Evolutionary conservation across 2,888 invertebrate species (phyloP), one percentile per base, ranked within the genome.

Genomic region (Osmoderma eremita): DNA sequence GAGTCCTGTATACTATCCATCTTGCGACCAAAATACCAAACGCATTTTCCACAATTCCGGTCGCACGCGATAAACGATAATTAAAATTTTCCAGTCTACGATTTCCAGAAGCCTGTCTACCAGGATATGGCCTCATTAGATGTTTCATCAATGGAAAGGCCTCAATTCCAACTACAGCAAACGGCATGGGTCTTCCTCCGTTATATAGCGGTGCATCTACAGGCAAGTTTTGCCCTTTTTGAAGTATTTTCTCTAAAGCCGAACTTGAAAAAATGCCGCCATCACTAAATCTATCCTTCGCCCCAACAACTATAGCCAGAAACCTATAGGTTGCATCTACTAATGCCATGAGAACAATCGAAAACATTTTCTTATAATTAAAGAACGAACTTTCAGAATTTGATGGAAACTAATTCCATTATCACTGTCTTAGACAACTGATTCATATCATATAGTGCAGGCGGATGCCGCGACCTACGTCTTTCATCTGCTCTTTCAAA

Each of bases 211-310:
- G 64, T 65, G n/a, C n/a, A n/a, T 68, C 67, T 64, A 61, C 67
- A 41, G 74, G 73, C 51, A 75, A 65, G 22, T 70, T 24, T 61
- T 61, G 65, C 30, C 62, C 24, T 5, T 24, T 24, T 24, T 24
- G 24, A 63, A 75, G 36, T 63, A 62, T 70, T 66, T 68, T 69
- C 42, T 69, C 72, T 53, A 76, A 67, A 10, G 38, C 17, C 17
- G 67, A 71, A 64, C 68, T 74, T 49, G 70, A 63, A 66, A 76
- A 76, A 67, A 76, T 69, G 56, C 70, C 73, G 68, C 69, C 72
- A 68, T 77, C 75, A 64, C 36, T 36, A 36, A 36, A 36, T 36
- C 36, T 36, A 10, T 13, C 41, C 10, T 41, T 41, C 41, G 41
- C 41, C 41, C 41, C 41, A 41, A 5, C 4, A 41, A n/a, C 41